Conservation (phyloP, 2,113 vertebrate species). For the Anhinga rufa region DNA sequence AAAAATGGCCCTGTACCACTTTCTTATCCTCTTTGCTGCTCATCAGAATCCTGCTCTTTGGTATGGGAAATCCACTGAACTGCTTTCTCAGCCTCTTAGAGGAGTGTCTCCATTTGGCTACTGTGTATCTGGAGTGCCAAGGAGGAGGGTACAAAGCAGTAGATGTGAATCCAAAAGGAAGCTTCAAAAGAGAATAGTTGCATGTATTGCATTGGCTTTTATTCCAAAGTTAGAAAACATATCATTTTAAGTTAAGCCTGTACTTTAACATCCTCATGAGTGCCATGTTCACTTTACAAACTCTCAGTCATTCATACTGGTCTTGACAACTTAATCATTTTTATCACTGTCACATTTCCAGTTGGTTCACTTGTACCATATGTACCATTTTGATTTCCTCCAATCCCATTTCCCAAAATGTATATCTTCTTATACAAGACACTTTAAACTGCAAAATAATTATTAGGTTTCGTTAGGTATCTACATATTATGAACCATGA, state of each 20-base stretch:
- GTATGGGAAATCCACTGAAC: neutral
- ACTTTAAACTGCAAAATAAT: neutral
- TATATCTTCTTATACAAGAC: neutral
- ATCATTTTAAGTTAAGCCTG: neutral
- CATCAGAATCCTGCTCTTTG: neutral
- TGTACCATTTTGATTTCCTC: neutral
- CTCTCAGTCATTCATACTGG: neutral
- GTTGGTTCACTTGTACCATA: neutral
- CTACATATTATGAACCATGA: neutral
- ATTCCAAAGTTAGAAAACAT: neutral
- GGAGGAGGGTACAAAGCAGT: neutral
- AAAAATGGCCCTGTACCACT: neutral
- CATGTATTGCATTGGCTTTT: neutral
- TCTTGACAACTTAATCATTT: neutral
- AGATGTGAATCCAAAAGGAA: neutral
- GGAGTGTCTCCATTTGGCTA: neutral
- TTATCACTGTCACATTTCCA: neutral
- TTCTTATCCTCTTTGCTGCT: neutral
- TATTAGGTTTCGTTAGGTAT: neutral
- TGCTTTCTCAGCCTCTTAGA: neutral
- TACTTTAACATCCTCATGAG: neutral
- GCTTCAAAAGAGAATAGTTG: neutral
- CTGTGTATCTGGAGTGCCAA: neutral
- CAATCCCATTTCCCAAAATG: neutral
- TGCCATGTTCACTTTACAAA: neutral